Evolutionary conservation across 1,140 invertebrate genomes (phyloP).

Genomic region (Gerris buenoi): DNA sequence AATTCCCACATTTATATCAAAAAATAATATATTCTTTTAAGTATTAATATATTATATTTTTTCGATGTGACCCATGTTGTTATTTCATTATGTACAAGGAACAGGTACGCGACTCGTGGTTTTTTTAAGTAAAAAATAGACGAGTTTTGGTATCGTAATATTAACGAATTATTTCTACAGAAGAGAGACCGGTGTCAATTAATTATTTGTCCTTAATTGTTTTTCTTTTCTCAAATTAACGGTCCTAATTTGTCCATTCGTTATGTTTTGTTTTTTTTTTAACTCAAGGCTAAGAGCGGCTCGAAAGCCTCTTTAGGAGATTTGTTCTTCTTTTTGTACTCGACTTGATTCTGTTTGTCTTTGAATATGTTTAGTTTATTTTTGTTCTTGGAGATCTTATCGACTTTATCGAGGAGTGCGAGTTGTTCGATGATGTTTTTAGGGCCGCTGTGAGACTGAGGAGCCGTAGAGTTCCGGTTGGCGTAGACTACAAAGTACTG

Average conservation of each 20-base stretch:
- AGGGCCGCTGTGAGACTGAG: constrained; percentile 32
- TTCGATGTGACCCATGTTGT: too few species aligned
- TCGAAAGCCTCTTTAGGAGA: constrained; percentile 11
- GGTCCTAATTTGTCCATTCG: too few species aligned
- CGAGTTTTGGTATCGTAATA: background rate
- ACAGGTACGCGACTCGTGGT: constrained; percentile 34
- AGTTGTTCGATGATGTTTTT: constrained; percentile 69
- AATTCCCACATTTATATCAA: too few species aligned
- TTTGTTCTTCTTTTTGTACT: constrained; percentile 13
- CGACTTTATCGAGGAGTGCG: constrained; percentile 45
- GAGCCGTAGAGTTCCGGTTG: constrained; percentile 45
- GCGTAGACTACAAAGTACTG: constrained; percentile 62
- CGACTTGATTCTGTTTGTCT: constrained; percentile 4
- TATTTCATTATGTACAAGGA: constrained; percentile 34
- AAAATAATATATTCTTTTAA: too few species aligned
- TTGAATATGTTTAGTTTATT: constrained; percentile 21
- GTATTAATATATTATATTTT: too few species aligned
- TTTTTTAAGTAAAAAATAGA: background rate
- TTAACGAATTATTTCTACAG: constrained; percentile 3
- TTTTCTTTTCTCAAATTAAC: background rate
- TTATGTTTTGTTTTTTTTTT: constrained; percentile 6
- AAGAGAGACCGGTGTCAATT: background rate
- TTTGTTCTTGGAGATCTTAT: constrained; percentile 22
- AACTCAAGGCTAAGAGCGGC: constrained; percentile 15
- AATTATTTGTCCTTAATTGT: background rate